Evolutionary conservation across 1,140 invertebrate species (phyloP), one percentile per base, ranked within the genome.

Genomic region (Papilio dardanus): DNA sequence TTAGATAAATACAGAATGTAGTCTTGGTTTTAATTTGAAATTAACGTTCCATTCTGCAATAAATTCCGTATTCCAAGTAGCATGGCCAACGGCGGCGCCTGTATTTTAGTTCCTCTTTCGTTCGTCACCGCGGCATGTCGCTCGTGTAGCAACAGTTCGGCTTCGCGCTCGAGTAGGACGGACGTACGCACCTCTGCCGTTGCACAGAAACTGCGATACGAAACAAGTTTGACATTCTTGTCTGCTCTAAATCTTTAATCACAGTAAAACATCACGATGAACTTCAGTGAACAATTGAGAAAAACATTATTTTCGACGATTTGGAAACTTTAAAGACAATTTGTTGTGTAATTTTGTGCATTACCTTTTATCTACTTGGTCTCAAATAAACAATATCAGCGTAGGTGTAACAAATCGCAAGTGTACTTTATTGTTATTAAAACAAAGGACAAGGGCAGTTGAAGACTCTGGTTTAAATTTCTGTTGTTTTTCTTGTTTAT

Each of bases 381-480:
- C 83, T 80, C 74, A 62, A 81, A 80, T 76, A 74, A 78, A 81
- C 81, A 81, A 86, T 86, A 86, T 86, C 85, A 79, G 82, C 83
- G 82, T 88, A 89, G 86, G 90, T 90, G 85, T 82, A 80, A 86
- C 76, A 85, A 84, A 87, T 86, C 86, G 75, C 77, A 81, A 88
- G 90, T 92, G 90, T 89, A 87, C 82, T 90, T 92, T 87, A 85
- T 84, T 87, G 85, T 92, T 90, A 80, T 83, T 77, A 83, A n/a
- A 78, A 87, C 81, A 84, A 85, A 87, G 88, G 86, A 88, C 86
- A 79, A 73, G 81, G 84, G 85, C 85, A 85, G 86, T 90, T 88
- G 78, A 82, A 83, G 83, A 83, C 76, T 78, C 78, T 79, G 76
- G 86, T 92, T 85, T 81, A 91, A 87, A 86, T 83, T 87, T 84